phyloP scores from a whole-genome alignment of 2,888 invertebrate genomes.

The Vanessa cardui region DNA sequence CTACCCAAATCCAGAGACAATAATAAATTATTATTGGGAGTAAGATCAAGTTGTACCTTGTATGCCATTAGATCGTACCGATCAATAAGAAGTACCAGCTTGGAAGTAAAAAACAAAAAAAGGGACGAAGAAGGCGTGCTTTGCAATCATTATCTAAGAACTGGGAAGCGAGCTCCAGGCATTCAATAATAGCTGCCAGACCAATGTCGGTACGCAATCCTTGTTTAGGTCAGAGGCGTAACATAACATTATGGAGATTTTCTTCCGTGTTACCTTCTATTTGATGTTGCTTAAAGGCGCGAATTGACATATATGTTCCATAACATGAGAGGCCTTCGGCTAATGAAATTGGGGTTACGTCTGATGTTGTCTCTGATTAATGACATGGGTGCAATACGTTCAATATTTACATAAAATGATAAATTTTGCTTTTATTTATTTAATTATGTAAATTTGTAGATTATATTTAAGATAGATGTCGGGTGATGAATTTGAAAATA shows the following conservation, averaged over 20 bases:
- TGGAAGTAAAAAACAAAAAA: background rate
- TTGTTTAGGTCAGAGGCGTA: slow-evolving; percentile 22
- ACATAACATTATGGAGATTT: slow-evolving; percentile 19
- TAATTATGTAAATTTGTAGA: no score
- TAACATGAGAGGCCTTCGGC: background rate
- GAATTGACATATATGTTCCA: slow-evolving; percentile 5
- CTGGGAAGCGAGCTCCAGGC: slow-evolving; percentile 24
- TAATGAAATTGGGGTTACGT: slow-evolving; percentile 6
- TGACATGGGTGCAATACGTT: background rate
- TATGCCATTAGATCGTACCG: no score
- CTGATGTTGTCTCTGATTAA: slow-evolving; percentile 1
- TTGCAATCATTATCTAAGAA: slow-evolving; percentile 11
- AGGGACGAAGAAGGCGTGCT: background rate
- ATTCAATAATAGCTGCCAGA: slow-evolving; percentile 23
- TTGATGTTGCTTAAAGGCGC: background rate
- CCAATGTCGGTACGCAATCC: slow-evolving; percentile 12
- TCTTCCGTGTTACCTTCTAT: slow-evolving; percentile 9
- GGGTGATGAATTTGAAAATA: no score
- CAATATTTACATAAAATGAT: background rate
- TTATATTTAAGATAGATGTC: no score
- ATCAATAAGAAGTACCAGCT: no score
- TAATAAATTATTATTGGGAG: no score
- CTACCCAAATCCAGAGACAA: no score
- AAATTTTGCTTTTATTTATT: no score
- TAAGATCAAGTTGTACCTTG: no score